Base-by-base conservation (phyloP, 2,113 vertebrate species). In the Barnardius zonarius region DNA sequence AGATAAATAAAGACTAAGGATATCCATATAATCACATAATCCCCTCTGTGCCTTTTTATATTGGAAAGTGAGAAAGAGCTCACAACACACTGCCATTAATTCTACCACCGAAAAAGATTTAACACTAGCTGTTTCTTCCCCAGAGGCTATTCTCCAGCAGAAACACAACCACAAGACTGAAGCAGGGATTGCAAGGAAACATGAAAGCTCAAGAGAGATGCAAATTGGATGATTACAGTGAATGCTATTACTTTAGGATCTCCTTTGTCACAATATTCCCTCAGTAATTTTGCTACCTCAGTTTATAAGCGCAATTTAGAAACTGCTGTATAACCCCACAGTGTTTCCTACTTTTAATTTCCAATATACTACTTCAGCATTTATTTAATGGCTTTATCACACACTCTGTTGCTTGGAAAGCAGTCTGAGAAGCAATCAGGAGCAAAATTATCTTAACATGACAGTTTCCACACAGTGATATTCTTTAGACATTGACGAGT, bases 401-500 rank as follows among this genome's bases (percentile, higher is more conserved):
- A 93, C 11, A 41, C 16, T 20, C 84, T 75, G 33, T 76, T 94
- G 81, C 86, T 92, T 94, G 51, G 76, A 83, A 95, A 93, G 67
- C 46, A 73, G 62, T 89, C 86, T 93, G 81, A 75, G 96, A 92
- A 92, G 88, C 62, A 86, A 95, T 93, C 91, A 93, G 54, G 74
- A 83, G 64, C 81, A 96, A 94, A 96, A 95, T 79, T 96, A 96
- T 74, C 89, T 95, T 96, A 96, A 97, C 76, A 20, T 77, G 68
- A 93, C 90, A 94, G 92, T 88, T 88, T 91, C 95, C 88, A 96
- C 46, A 81, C 59, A 86, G 52, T 81, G 83, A 94, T 95, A 96
- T 95, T 97, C 96, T 96, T 93, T 92, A 97, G 96, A 90, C 96
- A 95, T 84, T 97, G 97, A 97, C 79, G 96, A 97, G 96, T 98